Evolutionary conservation across 2,888 invertebrate species (phyloP).

Genomic region (Trilocha varians): DNA sequence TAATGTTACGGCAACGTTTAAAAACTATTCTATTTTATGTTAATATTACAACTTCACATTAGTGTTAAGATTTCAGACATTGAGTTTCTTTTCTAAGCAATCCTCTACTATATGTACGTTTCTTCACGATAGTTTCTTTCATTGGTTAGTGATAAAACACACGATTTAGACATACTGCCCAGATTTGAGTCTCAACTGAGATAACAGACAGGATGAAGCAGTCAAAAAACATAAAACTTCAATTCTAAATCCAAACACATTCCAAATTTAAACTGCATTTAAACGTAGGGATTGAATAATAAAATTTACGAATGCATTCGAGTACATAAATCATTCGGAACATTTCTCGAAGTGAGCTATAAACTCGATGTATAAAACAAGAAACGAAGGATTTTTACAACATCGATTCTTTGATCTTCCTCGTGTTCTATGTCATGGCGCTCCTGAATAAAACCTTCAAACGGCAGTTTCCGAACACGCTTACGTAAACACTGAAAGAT

Average conservation of each 20-base stretch:
- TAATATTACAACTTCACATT: too few species aligned
- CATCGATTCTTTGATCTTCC: conserved; percentile 28
- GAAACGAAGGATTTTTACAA: conserved; percentile 19
- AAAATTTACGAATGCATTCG: neutral
- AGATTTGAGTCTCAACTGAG: too few species aligned
- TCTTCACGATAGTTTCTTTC: too few species aligned
- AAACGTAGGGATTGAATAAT: neutral
- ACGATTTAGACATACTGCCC: too few species aligned
- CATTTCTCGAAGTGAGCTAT: conserved; percentile 11
- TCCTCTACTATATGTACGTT: too few species aligned
- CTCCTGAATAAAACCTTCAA: conserved; percentile 14
- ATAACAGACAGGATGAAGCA: neutral
- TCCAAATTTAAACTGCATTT: neutral
- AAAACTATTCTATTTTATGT: too few species aligned
- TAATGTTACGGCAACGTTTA: too few species aligned
- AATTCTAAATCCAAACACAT: neutral
- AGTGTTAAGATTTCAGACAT: too few species aligned
- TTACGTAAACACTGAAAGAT: conserved; percentile 9
- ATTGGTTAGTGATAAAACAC: too few species aligned
- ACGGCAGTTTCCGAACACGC: conserved; percentile 10
- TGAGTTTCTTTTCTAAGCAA: too few species aligned
- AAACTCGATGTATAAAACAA: conserved; percentile 14
- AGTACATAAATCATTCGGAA: conserved; percentile 25
- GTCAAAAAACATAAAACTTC: neutral
- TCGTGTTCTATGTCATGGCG: neutral